These are phyloP conservation scores for Garrulus glandarius DNA, from an alignment of 2,797 vertebrate species.

Conservation along the genomic window DNA sequence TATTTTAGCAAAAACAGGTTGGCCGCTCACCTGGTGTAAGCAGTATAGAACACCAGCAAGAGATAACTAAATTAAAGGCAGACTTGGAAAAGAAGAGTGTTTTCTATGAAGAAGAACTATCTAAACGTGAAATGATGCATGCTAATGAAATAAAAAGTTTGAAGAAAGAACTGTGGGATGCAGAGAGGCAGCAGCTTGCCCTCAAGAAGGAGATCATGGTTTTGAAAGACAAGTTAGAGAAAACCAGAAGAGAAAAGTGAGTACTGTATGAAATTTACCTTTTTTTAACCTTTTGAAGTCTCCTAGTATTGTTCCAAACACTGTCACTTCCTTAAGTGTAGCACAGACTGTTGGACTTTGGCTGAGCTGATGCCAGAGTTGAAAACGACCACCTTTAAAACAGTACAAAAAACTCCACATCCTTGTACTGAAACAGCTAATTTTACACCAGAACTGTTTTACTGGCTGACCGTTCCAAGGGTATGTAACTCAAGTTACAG, in stretches of 20 bases:
- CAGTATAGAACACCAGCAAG: conserved; percentile 88
- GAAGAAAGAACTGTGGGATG: conserved; percentile 92
- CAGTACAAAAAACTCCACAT: background rate
- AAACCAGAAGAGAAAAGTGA: conserved; percentile 92
- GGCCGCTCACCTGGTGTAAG: conserved; percentile 82
- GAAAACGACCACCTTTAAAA: background rate
- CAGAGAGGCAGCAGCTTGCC: conserved; percentile 91
- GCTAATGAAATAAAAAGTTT: conserved; percentile 87
- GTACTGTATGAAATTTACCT: background rate
- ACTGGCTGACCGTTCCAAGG: background rate
- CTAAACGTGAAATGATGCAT: conserved; percentile 87
- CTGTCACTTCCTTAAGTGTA: background rate
- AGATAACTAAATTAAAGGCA: conserved; percentile 87
- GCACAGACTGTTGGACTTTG: background rate
- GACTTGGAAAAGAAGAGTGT: conserved; percentile 93
- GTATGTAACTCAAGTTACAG: background rate
- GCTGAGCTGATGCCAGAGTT: background rate
- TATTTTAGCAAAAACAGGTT: conserved; percentile 84
- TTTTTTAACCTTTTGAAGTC: background rate
- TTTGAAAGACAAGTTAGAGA: conserved; percentile 97
- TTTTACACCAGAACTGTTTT: background rate
- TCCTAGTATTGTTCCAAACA: background rate
- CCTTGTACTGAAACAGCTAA: background rate
- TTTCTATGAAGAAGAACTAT: conserved; percentile 90
- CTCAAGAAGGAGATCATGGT: conserved; percentile 96